Conservation (phyloP, 2,797 vertebrate genomes). For the Acrocephalus scirpaceus region DNA sequence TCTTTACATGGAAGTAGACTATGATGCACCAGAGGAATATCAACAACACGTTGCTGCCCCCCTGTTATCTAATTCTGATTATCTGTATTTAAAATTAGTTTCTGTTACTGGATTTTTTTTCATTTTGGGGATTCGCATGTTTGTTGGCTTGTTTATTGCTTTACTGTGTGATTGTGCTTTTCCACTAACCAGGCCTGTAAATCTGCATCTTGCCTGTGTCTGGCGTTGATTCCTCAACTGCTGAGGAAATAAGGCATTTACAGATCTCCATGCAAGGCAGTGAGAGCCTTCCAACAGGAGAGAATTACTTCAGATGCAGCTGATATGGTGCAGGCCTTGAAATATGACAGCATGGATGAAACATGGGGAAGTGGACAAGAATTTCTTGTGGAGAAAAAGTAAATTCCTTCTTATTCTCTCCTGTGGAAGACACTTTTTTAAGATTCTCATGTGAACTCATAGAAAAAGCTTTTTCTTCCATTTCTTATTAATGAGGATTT, state of each 20-base stretch:
- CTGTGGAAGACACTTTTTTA: neutral
- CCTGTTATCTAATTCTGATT: neutral
- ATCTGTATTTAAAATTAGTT: neutral
- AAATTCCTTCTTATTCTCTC: neutral
- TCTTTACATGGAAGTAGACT: neutral
- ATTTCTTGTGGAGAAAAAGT: neutral
- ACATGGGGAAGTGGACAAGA: accelerated
- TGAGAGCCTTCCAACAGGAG: neutral
- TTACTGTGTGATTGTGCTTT: neutral
- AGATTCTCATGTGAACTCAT: neutral
- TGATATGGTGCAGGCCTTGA: neutral
- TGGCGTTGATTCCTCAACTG: neutral
- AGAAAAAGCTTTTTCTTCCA: neutral
- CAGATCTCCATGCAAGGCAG: neutral
- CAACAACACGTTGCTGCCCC: neutral
- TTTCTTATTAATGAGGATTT: neutral
- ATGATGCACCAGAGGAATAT: neutral
- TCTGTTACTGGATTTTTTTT: neutral
- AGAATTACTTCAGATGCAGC: neutral
- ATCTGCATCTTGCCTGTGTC: neutral
- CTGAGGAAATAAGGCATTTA: neutral
- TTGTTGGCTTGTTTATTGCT: neutral
- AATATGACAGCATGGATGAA: neutral
- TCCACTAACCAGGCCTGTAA: neutral
- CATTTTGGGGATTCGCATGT: neutral